Percentiles rank a stretch among this genome's conserved stretches.
Conservation (phyloP, 1,140 invertebrate species). For the Zaprionus davidi region DNA sequence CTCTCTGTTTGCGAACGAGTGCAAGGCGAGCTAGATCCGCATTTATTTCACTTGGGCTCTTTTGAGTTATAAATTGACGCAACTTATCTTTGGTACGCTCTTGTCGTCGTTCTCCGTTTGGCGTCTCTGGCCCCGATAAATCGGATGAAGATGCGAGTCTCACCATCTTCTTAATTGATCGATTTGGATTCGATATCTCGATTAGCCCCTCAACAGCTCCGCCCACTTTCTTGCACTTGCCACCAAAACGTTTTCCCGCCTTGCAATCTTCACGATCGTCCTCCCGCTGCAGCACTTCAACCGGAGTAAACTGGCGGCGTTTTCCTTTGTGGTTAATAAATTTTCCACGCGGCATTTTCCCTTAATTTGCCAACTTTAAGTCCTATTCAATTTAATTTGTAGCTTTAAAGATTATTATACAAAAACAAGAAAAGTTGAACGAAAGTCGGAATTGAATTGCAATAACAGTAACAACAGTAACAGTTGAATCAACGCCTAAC, state of each 20-base stretch:
- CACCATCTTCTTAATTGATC: background rate
- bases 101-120: background rate
- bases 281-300: conserved; percentile 44
- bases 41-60: conserved; percentile 1
- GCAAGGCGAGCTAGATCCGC: conserved; percentile 53
- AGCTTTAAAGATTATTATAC: background rate
- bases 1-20: conserved; percentile 46
- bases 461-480: conserved; percentile 7
- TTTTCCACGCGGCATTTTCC: conserved; percentile 57
- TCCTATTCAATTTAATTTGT: background rate
- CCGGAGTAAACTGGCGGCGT: conserved; percentile 55
- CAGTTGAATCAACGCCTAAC: conserved; percentile 2
- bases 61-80: background rate
- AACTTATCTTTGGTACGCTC: background rate
- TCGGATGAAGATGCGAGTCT: background rate
- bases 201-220: conserved; percentile 33
- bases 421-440: background rate
- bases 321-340: conserved; percentile 51
- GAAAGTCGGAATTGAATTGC: background rate
- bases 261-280: conserved; percentile 9
- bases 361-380: background rate
- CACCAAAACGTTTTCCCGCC: background rate
- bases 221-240: conserved; percentile 13
- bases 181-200: conserved; percentile 59
- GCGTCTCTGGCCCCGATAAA: background rate